Base-by-base conservation (phyloP, 2,888 invertebrate genomes). In the Tinea pellionella region DNA sequence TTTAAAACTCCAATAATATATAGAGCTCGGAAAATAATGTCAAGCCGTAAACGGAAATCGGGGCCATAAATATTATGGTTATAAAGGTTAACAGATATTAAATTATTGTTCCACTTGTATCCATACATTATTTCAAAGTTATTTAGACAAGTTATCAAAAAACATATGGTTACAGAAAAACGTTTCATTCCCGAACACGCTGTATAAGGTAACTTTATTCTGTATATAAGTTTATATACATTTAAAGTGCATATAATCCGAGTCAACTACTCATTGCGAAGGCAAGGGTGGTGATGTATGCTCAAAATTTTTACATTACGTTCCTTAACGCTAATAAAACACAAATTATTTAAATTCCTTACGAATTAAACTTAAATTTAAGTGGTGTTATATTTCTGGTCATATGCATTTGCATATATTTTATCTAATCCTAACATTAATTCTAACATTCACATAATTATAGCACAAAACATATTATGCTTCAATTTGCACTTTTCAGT, bases 201-300 rank as follows among this genome's bases (percentile, higher is more conserved):
- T 24, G 24, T 71, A 71, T 66, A 78, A 74, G 83, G 82, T 84
- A 84, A 85, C 85, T 80, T 74, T 73, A 71, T 73, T 75, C 74
- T 70, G 66, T 71, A 71, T 61, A 65, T 62, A 61, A 6, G 1
- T 57, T 15, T 53, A 18, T 53, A 24, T 53, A 53, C 53, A 53
- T 53, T 24, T 18, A 53, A 16, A 73, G 82, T 83, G 82, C 81
- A 79, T 71, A 69, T 67, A 74, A 74, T 71, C 78, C 69, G 70
- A 79, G 77, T 74, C 70, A 65, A 73, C 80, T 79, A 78, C 70
- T 77, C 78, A 80, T 78, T 75, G 80, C 78, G 69, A 80, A 84
- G 85, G 85, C 85, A 83, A 82, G 78, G 80, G 76, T 32, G 80
- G 84, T 84, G 83, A 81, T 78, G 77, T 77, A 79, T 73, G 77